Percentiles rank a stretch among this genome's conserved stretches.
Conservation (phyloP, 2,888 invertebrate genomes). For the Nezara viridula region DNA sequence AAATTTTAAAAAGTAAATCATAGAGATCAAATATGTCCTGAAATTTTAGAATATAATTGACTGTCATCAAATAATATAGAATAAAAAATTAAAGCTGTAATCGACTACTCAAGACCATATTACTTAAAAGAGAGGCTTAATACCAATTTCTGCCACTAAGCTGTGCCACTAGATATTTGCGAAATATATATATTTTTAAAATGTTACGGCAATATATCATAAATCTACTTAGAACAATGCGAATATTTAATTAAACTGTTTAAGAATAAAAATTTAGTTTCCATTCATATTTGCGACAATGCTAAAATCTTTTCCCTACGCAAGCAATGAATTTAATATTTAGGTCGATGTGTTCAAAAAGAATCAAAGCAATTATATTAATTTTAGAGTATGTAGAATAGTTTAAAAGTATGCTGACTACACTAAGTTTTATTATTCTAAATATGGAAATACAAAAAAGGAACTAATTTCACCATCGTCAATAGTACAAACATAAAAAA, state of each 20-base stretch:
- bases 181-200: not conserved
- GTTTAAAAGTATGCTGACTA: not conserved
- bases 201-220: not conserved
- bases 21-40: not conserved
- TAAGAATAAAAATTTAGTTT: not conserved
- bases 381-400: not conserved
- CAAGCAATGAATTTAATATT: not conserved
- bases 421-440: not conserved
- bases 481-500: not conserved
- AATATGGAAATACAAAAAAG: not conserved
- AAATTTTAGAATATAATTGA: not conserved
- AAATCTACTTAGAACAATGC: not conserved
- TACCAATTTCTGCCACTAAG: constrained; percentile 10
- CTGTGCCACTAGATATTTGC: not conserved
- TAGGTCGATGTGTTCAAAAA: not conserved
- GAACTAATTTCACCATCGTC: not conserved
- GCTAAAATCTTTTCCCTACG: not conserved
- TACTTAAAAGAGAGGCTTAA: not conserved
- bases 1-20: not conserved
- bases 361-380: not conserved
- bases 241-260: not conserved
- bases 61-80: not conserved
- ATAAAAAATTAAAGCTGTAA: not conserved
- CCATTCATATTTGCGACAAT: not conserved
- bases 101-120: not conserved